Base-by-base conservation (phyloP, 2,113 vertebrate genomes). In the Scolopax mira region DNA sequence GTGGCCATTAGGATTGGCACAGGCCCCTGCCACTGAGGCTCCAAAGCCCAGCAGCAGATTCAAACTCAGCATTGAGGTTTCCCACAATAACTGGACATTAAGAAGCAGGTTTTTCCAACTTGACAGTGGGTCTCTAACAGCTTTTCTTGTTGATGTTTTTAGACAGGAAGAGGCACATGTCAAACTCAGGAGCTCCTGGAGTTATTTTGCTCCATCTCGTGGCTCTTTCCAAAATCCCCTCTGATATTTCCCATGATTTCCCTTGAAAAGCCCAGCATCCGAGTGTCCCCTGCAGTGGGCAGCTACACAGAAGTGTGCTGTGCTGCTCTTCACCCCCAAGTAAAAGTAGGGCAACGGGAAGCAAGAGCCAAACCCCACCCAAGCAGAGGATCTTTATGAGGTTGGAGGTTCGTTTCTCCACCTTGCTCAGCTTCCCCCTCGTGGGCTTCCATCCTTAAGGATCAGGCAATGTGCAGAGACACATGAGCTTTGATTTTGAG, bases 171-270 rank as follows among this genome's bases (percentile, higher is more conserved):
- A 83, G 49, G 17, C 57, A 85, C 35, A 72, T 11, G 31, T 35
- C 87, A 91, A 93, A 71, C 2, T 3, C 16, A 44, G n/a, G 35
- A 92, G 46, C 69, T 90, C 57, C 65, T 28, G 48, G 75, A 91
- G 82, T 79, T 23, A 54, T 39, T 82, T 96, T 82, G 78, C 91
- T 96, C 91, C 90, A 96, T 80, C 75, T 83, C 77, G 88, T 95
- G 90, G 91, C 16, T n/a, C 71, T 77, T 30, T n/a, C 73, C 58
- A 41, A 73, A 78, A 90, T 41, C 42, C 48, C 51, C 27, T 88
- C 49, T 35, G 33, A 7, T 41, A 57, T 18, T 85, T 87, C 54
- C 62, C 65, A 22, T 0, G 0, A 21, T 21, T 71, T 58, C 39
- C 18, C 46, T 33, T 46, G 39, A 79, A 75, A 52, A 74, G 41